Percentiles rank a stretch among this genome's conserved stretches.
phyloP scores from a whole-genome alignment of 2,113 vertebrate species.

The Platysteira castanea region DNA sequence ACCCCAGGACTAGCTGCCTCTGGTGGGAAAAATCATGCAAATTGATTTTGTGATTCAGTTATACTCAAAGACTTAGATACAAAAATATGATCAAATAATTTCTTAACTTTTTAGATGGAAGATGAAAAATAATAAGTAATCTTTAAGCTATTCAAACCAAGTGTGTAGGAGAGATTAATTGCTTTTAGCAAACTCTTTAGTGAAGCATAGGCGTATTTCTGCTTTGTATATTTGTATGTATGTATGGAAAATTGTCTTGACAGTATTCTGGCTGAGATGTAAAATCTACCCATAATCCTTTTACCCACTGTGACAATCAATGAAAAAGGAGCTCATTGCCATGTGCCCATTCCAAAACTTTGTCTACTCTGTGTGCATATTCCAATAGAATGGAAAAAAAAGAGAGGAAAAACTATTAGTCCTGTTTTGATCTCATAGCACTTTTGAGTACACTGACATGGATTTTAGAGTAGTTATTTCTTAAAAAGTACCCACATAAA shows the following conservation, averaged over 20 bases:
- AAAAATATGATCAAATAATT: neutral
- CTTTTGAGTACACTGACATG: neutral
- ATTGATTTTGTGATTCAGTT: neutral
- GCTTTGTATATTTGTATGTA: neutral
- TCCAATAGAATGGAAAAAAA: neutral
- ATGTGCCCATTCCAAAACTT: neutral
- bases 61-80: neutral
- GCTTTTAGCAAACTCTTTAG: neutral
- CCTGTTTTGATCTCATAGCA: neutral
- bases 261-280: neutral
- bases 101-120: neutral
- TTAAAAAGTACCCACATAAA: neutral
- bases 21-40: neutral
- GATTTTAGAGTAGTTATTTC: neutral
- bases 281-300: neutral
- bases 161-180: neutral
- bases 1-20: neutral
- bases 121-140: neutral
- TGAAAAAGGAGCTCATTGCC: neutral
- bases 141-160: neutral
- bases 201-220: neutral
- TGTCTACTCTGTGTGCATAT: neutral
- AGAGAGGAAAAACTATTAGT: neutral
- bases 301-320: neutral
- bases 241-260: conserved; percentile 12